Conservation (phyloP, 2,113 vertebrate species). For the Ochotona princeps region DNA sequence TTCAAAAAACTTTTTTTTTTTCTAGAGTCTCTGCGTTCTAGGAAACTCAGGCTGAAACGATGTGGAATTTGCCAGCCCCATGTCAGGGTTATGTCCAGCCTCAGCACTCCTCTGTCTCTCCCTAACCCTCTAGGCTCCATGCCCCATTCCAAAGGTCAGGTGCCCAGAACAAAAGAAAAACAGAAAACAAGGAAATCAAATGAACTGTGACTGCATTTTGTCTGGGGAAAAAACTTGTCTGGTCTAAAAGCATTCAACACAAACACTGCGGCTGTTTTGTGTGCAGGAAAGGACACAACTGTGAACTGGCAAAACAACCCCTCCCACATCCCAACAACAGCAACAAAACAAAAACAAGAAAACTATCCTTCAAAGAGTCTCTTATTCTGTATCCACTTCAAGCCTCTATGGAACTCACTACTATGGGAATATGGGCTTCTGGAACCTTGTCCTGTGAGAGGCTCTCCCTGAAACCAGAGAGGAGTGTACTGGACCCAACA, state of each 20-base stretch:
- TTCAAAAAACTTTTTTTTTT: neutral
- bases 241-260: slow-evolving; percentile 9
- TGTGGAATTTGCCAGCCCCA: neutral
- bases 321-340: too few species aligned
- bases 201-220: neutral
- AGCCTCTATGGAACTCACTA: slow-evolving; percentile 1
- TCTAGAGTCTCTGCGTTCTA: neutral
- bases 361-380: neutral
- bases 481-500: slow-evolving; percentile 14
- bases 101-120: too few species aligned
- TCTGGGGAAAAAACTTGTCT: slow-evolving; percentile 40
- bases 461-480: neutral
- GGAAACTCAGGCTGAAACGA: neutral
- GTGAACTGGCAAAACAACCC: neutral
- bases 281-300: slow-evolving; percentile 35
- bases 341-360: too few species aligned
- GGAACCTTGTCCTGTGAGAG: slow-evolving; percentile 34
- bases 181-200: neutral
- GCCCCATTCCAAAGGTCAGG: neutral
- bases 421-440: slow-evolving; percentile 21
- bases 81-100: neutral
- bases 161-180: neutral
- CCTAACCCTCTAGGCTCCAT: too few species aligned
- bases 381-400: slow-evolving; percentile 46
- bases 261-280: slow-evolving; percentile 52